Percentiles rank a stretch among this genome's conserved stretches.
Evolutionary conservation across 2,888 invertebrate species (phyloP).

Genomic region (Drosophila paranaensis): DNA sequence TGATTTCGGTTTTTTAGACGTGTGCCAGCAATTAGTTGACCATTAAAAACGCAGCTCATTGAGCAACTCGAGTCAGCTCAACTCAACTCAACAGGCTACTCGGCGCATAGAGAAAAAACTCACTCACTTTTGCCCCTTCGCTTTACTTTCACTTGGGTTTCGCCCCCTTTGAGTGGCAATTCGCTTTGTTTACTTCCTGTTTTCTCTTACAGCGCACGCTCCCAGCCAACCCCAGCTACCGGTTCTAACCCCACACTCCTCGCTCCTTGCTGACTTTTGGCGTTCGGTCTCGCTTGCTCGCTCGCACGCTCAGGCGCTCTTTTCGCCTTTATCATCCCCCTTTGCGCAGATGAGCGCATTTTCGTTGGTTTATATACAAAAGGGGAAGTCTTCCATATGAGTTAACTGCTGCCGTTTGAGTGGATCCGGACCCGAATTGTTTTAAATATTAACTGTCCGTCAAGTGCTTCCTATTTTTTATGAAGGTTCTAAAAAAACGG

Average conservation of each 20-base stretch:
- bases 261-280: conserved; percentile 63
- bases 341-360: conserved; percentile 48
- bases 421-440: conserved; percentile 1
- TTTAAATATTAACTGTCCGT: neutral
- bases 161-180: conserved; percentile 39
- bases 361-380: conserved; percentile 46
- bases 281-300: conserved; percentile 53
- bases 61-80: conserved; percentile 8
- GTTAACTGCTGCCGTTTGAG: conserved; percentile 41
- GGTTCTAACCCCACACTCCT: conserved; percentile 23
- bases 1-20: conserved; percentile 65
- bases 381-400: conserved; percentile 67
- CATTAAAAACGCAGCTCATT: conserved; percentile 50
- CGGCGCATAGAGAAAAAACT: conserved; percentile 33
- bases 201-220: conserved; percentile 73
- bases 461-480: conserved; percentile 48
- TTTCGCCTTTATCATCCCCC: conserved; percentile 59
- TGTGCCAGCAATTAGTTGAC: conserved; percentile 73
- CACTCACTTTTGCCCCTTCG: conserved; percentile 44
- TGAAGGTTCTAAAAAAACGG: conserved; percentile 68
- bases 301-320: conserved; percentile 22
- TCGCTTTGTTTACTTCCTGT: conserved; percentile 70
- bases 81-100: conserved; percentile 43
- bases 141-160: conserved; percentile 49
- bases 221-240: conserved; percentile 31